Conservation (phyloP, 2,797 vertebrate species). For the Fratercula arctica region DNA sequence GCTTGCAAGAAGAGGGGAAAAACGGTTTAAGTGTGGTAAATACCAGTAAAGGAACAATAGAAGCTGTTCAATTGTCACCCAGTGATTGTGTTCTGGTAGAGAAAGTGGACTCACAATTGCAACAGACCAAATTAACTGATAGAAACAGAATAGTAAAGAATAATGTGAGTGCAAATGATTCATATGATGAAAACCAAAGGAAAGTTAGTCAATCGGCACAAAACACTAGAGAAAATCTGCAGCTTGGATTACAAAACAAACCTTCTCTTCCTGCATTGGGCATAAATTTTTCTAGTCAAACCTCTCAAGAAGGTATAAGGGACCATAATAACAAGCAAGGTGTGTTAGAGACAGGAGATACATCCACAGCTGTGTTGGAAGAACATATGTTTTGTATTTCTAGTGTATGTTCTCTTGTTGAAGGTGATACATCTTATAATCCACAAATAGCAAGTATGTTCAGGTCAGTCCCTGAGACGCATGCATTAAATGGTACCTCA, state of each 20-base stretch:
- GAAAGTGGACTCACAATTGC: not conserved
- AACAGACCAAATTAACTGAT: not conserved
- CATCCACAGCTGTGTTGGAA: not conserved
- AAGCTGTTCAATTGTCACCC: not conserved
- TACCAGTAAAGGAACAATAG: not conserved
- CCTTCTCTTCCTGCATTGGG: not conserved
- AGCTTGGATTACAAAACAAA: not conserved
- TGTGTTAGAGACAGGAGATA: not conserved
- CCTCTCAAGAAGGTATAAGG: not conserved
- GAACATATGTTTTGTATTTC: constrained; percentile 71
- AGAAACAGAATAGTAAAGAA: not conserved
- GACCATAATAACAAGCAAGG: not conserved
- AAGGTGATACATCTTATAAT: constrained; percentile 77
- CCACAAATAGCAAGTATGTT: constrained; percentile 81
- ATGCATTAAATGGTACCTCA: not conserved
- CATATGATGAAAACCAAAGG: not conserved
- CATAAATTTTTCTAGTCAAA: not conserved
- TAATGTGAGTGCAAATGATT: not conserved
- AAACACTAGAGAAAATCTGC: not conserved
- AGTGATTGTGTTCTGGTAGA: not conserved
- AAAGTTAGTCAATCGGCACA: not conserved
- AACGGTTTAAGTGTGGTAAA: not conserved
- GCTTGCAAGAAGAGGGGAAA: constrained; percentile 34
- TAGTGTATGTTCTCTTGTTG: constrained; percentile 78
- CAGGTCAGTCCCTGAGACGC: not conserved